Base-by-base conservation (phyloP, 2,113 vertebrate species). In the Sebastes schlegelii region DNA sequence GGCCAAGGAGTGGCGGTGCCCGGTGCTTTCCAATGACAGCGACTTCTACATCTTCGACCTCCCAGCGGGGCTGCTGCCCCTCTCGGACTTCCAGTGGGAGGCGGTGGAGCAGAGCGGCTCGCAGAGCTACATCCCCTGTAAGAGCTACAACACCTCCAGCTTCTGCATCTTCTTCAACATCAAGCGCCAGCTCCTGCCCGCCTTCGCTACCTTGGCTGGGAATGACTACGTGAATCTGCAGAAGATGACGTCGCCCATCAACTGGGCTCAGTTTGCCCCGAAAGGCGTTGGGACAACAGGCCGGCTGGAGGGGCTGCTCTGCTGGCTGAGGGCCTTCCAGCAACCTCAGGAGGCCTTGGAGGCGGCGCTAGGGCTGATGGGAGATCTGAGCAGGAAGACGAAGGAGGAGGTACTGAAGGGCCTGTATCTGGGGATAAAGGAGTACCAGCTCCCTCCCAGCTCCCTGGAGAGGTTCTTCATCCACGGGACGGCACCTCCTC, bases 21-120 rank as follows among this genome's bases (percentile, higher is more conserved):
- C 97, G 0, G 95, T 98, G 14, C 93, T 98, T 3, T 96, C 97
- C 0, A 87, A 91, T 0, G 97, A 98, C 81, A 98, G 96, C 63
- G 97, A 98, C 91, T 99, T 99, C 76, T 98, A 91, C 86, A 93
- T 97, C 64, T 98, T 97, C 84, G 91, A 96, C 49, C 86, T 98
- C 42, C 89, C 86, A 1, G 90, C 17, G 12, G 98, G 97, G 0
- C 93, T 96, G 82, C 93, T 96, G 88, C 96, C 96, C 0, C 62
- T 95, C 14, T 77, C 42, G 12, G 83, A 95, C 58, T 98, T 99
- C 88, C 89, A 91, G 23, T 98, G 97, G 98, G 55, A 40, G 40
- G 17, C 19, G 1, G 62, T 80, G 86, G 82, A 84, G 1, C 1
- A 82, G 48, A 64, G 23, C 0, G 74, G 0, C 16, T 57, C 66